A percentile compares a stretch with the other conserved stretches of the same genome.
Evolutionary conservation across 2,797 vertebrate genomes (phyloP).

Genomic region (Distichodus sexfasciatus): DNA sequence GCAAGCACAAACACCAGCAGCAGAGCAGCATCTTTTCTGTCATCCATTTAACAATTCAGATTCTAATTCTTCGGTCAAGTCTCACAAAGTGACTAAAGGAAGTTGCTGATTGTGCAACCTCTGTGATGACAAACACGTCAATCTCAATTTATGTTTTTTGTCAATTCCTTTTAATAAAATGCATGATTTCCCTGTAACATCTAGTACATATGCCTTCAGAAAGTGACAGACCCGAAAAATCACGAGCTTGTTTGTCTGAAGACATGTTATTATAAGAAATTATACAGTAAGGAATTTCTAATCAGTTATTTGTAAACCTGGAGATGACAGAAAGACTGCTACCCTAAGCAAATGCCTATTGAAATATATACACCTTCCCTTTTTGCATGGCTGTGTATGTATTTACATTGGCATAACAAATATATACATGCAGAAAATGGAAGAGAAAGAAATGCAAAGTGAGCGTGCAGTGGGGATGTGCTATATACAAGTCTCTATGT

Average conservation of each 20-base stretch:
- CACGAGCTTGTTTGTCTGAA: too few species aligned
- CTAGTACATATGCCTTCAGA: too few species aligned
- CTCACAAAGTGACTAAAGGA: too few species aligned
- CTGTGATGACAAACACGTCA: too few species aligned
- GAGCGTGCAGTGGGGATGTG: slow-evolving; percentile 69
- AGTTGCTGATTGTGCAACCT: too few species aligned
- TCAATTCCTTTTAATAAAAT: too few species aligned
- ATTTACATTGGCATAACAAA: slow-evolving; percentile 42
- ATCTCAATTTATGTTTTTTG: too few species aligned
- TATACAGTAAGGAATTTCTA: background rate
- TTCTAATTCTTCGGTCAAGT: background rate
- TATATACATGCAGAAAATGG: slow-evolving; percentile 26
- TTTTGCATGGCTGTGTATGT: slow-evolving; percentile 29
- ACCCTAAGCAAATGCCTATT: slow-evolving; percentile 43
- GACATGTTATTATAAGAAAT: too few species aligned
- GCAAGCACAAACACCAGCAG: slow-evolving; percentile 38
- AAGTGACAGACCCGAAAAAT: too few species aligned
- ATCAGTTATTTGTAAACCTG: background rate
- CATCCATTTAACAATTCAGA: slow-evolving; percentile 33
- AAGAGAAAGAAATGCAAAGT: slow-evolving; percentile 41
- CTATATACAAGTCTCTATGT: slow-evolving; percentile 92
- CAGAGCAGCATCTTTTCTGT: slow-evolving; percentile 64
- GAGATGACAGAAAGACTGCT: slow-evolving; percentile 62
- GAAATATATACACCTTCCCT: slow-evolving; percentile 47
- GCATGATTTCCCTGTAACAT: too few species aligned